phyloP scores from a whole-genome alignment of 2,113 vertebrate species.

The Aleadryas rufinucha region DNA sequence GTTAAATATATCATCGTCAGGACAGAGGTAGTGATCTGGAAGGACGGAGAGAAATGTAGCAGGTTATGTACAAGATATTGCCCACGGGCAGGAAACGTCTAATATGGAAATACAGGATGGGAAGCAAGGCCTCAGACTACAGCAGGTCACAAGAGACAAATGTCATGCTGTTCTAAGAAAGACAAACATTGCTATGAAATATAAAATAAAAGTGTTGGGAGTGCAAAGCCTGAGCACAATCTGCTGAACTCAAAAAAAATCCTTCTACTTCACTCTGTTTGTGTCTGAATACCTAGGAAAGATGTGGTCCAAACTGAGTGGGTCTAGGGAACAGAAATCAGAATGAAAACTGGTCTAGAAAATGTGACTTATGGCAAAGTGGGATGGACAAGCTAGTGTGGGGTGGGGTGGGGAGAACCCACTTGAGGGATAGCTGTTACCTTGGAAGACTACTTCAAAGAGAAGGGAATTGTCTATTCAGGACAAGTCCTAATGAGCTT shows the following conservation, averaged over 20 bases:
- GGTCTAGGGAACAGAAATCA: not conserved
- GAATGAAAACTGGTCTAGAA: not conserved
- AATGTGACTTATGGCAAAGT: not conserved
- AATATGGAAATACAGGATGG: not conserved
- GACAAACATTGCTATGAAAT: not conserved
- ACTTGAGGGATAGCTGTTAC: not conserved
- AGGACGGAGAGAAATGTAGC: not conserved
- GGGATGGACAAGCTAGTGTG: not conserved
- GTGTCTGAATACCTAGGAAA: not conserved
- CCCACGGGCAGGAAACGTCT: not conserved
- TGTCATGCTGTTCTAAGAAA: not conserved
- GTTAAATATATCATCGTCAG: not conserved
- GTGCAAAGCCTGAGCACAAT: not conserved
- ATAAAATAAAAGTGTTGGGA: not conserved
- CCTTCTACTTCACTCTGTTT: not conserved
- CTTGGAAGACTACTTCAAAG: not conserved
- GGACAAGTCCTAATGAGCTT: not conserved
- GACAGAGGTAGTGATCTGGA: not conserved
- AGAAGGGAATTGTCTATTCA: not conserved
- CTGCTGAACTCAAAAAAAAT: not conserved
- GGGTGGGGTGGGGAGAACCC: not conserved
- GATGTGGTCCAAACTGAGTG: not conserved
- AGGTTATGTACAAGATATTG: not conserved
- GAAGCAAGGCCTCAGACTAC: not conserved
- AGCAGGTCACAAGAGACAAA: not conserved